These are phyloP conservation scores for Eupithecia subfuscata DNA, from an alignment of 2,888 invertebrate genomes.

Conservation along the genomic window DNA sequence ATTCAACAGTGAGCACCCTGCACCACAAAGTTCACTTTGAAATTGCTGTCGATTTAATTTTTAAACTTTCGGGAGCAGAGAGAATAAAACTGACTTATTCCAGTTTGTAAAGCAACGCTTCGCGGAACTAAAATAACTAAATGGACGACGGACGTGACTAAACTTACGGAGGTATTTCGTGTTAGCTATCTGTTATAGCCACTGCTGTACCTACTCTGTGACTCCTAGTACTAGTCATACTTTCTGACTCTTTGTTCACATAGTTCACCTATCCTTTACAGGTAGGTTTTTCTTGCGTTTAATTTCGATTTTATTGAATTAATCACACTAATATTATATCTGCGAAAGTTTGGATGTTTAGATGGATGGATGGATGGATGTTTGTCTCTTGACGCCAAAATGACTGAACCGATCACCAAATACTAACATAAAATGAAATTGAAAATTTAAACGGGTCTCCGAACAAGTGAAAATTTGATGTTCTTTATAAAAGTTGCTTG, in stretches of 20 bases:
- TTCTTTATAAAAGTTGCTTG: too few relatives aligned
- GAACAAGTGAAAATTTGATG: too few relatives aligned
- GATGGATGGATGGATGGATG: too few relatives aligned
- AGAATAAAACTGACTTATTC: conserved; percentile 8
- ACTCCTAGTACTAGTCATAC: too few relatives aligned
- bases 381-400: too few relatives aligned
- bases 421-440: too few relatives aligned
- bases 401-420: too few relatives aligned
- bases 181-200: not conserved
- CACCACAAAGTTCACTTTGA: not conserved
- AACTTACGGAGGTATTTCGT: not conserved
- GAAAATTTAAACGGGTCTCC: too few relatives aligned
- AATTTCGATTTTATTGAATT: not conserved
- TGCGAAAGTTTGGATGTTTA: too few relatives aligned
- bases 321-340: too few relatives aligned
- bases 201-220: too few relatives aligned
- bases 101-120: conserved; percentile 10
- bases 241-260: too few relatives aligned
- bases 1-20: not conserved
- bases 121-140: conserved; percentile 4
- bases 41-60: not conserved
- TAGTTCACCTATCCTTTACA: not conserved
- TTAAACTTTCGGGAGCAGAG: not conserved
- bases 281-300: not conserved
- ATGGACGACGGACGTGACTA: conserved; percentile 4